Evolutionary conservation across 2,113 vertebrate species (phyloP).

Genomic region (Odobenus rosmarus): DNA sequence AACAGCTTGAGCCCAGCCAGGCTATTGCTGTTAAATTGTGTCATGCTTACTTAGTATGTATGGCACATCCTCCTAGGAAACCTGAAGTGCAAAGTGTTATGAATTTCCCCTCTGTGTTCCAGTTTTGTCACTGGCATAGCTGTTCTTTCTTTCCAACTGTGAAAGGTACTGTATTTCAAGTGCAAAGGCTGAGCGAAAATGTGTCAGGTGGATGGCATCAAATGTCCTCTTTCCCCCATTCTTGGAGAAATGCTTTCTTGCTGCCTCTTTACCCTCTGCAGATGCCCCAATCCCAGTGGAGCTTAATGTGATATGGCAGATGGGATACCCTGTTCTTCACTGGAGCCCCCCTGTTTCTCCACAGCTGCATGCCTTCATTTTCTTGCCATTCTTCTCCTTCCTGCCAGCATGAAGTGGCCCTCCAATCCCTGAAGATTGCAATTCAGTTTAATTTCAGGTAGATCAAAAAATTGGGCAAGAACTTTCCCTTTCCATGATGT

Average conservation of each 20-base stretch:
- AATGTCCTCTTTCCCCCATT: not conserved
- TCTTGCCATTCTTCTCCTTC: not conserved
- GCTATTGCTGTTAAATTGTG: not conserved
- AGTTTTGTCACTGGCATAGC: not conserved
- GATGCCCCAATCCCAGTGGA: too few relatives aligned
- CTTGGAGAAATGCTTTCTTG: not conserved
- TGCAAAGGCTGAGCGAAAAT: not conserved
- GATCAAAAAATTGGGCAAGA: not conserved
- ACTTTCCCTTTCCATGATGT: not conserved
- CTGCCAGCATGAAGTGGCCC: not conserved
- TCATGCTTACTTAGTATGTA: not conserved
- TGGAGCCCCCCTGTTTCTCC: not conserved
- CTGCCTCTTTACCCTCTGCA: not conserved
- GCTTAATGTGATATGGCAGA: not conserved
- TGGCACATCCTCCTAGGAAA: conserved; percentile 34
- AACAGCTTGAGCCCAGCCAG: not conserved
- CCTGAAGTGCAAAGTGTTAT: conserved; percentile 33
- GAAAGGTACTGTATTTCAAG: conserved; percentile 21
- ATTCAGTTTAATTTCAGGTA: conserved; percentile 17
- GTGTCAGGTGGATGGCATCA: not conserved
- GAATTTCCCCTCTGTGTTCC: not conserved
- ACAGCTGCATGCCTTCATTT: rapidly evolving
- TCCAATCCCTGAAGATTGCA: not conserved
- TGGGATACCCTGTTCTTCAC: not conserved
- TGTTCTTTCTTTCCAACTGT: not conserved